These are phyloP conservation scores for Oxytorus armatus DNA, from an alignment of 2,888 invertebrate species.

Conservation along the genomic window DNA sequence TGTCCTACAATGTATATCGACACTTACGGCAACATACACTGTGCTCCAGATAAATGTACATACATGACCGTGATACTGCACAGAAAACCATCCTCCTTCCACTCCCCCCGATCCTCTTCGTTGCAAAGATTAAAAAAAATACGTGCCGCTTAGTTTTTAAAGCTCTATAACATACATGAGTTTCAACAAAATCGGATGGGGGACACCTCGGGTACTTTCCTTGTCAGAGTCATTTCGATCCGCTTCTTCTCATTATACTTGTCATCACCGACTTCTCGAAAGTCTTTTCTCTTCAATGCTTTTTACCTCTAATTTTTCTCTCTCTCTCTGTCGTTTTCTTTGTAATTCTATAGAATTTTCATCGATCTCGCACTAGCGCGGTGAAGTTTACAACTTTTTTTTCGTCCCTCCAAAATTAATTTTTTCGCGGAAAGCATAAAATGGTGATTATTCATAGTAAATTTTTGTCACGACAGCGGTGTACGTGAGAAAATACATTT, in stretches of 20 bases:
- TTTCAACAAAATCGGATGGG: too few relatives aligned
- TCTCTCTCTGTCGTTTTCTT: neutral
- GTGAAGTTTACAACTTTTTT: neutral
- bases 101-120: too few relatives aligned
- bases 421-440: neutral
- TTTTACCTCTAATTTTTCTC: neutral
- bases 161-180: too few relatives aligned
- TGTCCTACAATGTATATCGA: neutral
- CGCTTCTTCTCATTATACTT: neutral
- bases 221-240: neutral
- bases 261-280: neutral
- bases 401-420: neutral
- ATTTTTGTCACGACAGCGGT: neutral
- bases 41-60: neutral
- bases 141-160: too few relatives aligned
- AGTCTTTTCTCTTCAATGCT: constrained; percentile 21
- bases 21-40: neutral
- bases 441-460: too few relatives aligned
- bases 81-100: too few relatives aligned
- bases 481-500: neutral
- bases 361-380: neutral
- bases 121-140: too few relatives aligned
- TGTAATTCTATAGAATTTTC: neutral
- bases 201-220: constrained; percentile 26
- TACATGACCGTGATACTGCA: too few relatives aligned